Percentiles rank a stretch among this genome's conserved stretches.
Evolutionary conservation across 1,140 invertebrate species (phyloP).

Genomic region (Epicauta chinensis): DNA sequence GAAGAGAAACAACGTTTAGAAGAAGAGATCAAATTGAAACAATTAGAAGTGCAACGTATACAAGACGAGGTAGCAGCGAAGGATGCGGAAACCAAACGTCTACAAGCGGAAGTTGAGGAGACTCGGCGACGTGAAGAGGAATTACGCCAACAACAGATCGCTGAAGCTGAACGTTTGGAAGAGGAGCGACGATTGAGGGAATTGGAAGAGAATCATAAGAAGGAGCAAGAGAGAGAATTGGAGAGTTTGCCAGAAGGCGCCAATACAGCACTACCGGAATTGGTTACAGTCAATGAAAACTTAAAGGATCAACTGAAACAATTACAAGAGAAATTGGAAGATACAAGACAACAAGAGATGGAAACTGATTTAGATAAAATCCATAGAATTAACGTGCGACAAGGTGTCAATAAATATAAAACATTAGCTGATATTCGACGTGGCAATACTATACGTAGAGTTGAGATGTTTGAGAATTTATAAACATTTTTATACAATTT

Average conservation of each 20-base stretch:
- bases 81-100: conserved; percentile 79
- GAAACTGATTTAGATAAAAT: conserved; percentile 38
- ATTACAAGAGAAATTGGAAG: conserved; percentile 29
- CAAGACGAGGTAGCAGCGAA: conserved; percentile 80
- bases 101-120: conserved; percentile 67
- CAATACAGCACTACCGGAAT: conserved; percentile 33
- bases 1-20: conserved; percentile 83
- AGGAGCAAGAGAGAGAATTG: conserved; percentile 26
- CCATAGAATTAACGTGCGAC: conserved; percentile 37
- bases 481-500: too few species aligned
- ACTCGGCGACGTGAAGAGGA: conserved; percentile 34
- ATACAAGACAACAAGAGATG: conserved; percentile 28
- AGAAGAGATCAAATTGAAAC: conserved; percentile 81
- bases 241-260: conserved; percentile 31
- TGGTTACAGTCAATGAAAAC: conserved; percentile 33
- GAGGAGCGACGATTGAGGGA: conserved; percentile 25
- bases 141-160: conserved; percentile 21
- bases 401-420: conserved; percentile 39
- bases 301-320: conserved; percentile 34
- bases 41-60: conserved; percentile 80
- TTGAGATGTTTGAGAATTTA: conserved; percentile 39
- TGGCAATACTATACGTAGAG: conserved; percentile 37
- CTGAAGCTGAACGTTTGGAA: conserved; percentile 17
- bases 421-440: conserved; percentile 38
- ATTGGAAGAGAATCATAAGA: conserved; percentile 23